Percentiles rank a stretch among this genome's conserved stretches.
Conservation (phyloP, 2,113 vertebrate genomes). For the Hippocampus comes region DNA sequence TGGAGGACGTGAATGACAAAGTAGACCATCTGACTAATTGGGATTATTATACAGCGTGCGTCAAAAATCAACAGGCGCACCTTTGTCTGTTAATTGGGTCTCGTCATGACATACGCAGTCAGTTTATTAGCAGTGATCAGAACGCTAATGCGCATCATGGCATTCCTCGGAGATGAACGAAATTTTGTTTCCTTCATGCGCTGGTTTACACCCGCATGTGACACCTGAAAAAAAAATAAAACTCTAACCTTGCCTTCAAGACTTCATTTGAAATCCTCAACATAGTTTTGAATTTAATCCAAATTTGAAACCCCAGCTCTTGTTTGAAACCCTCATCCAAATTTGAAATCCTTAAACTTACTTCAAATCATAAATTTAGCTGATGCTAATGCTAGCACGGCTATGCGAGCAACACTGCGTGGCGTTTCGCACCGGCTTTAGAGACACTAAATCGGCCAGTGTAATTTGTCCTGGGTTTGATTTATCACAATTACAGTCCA, state of each 20-base stretch:
- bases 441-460: no score
- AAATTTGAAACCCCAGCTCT: neutral
- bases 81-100: neutral
- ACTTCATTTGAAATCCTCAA: neutral
- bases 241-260: neutral
- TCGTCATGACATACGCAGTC: neutral
- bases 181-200: no score
- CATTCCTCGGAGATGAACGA: no score
- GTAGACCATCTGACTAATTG: conserved; percentile 2
- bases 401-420: no score
- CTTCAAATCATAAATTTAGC: no score
- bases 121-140: neutral
- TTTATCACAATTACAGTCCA: no score
- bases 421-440: no score
- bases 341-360: neutral
- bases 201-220: no score
- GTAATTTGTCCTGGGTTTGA: no score
- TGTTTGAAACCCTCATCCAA: no score
- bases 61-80: neutral
- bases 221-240: neutral
- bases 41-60: neutral
- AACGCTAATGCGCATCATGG: neutral
- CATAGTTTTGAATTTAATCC: neutral
- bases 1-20: conserved; percentile 29
- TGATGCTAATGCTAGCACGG: no score